These are phyloP conservation scores for Plebejus melissa DNA, from an alignment of 2,888 invertebrate species.

Conservation along the genomic window DNA sequence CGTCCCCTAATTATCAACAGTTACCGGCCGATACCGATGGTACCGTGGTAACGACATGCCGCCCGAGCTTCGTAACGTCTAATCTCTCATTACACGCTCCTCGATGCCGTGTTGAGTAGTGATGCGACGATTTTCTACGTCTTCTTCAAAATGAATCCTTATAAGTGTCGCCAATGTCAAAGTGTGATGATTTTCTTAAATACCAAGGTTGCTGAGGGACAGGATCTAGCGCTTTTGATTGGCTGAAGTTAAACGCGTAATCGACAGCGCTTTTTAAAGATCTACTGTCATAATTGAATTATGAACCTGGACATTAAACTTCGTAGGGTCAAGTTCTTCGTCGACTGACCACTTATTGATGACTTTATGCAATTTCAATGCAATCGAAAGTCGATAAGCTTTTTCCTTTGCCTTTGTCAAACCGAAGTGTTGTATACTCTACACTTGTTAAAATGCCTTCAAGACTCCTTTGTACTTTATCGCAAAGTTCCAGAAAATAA, in stretches of 20 bases:
- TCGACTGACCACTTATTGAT: too few relatives aligned
- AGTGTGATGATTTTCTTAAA: not conserved
- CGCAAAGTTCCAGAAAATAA: not conserved
- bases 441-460: not conserved
- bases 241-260: too few relatives aligned
- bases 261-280: too few relatives aligned
- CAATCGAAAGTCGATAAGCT: too few relatives aligned
- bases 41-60: constrained; percentile 19
- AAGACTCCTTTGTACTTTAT: not conserved
- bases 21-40: constrained; percentile 47
- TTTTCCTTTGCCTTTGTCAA: too few relatives aligned
- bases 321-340: too few relatives aligned
- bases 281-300: too few relatives aligned
- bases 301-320: too few relatives aligned
- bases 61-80: constrained; percentile 24
- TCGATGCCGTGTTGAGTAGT: not conserved
- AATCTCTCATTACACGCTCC: constrained; percentile 22
- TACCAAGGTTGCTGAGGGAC: not conserved
- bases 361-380: too few relatives aligned
- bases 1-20: constrained; percentile 75
- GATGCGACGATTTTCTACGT: not conserved
- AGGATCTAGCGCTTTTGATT: too few relatives aligned
- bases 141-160: too few relatives aligned
- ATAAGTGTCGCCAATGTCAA: too few relatives aligned
- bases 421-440: not conserved